Evolutionary conservation across 35 echinoderm and acorn worm species (phyloP), one percentile per base, ranked within the genome.

Genomic region (Apostichopus japonicus): DNA sequence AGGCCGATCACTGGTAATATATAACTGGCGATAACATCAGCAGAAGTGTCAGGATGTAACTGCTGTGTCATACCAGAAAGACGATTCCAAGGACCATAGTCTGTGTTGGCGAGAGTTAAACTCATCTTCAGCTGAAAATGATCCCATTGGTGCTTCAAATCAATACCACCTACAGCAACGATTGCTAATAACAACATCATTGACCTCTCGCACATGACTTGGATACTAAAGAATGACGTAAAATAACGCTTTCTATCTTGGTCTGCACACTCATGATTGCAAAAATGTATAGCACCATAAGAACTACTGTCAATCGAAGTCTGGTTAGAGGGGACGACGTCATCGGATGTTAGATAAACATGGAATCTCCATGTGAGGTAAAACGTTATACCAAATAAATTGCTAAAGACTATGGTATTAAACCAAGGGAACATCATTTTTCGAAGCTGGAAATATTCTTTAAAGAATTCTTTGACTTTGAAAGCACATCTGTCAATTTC

Each of bases 1-100:
- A 89, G 6, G 9, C 86, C 86, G 5, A 89, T 6, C 2, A 89
- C 22, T 22, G 86, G 86, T 15, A 89, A 72, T 15, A 89, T 89
- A 65, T 23, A 72, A n/a, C 6, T 51, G 4, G 6, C 63, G 8
- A 89, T 89, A 6, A 62, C 61, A 7, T 89, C 86, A 33, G 15
- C 33, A 19, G 62, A 27, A n/a, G 86, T 89, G 63, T 89, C 86
- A n/a, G 86, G 86, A 89, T 89, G 86, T 17, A 89, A 72, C 56
- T 25, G 16, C 61, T 65, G 17, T 8, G 33, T 10, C 3, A 72
- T 53, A 53, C 72, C 63, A 89, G 56, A 3, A 33, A 89, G 86
- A 51, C 27, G n/a, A n/a, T 89, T 89, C 86, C 86, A 89, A 53
- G 24, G 8, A 72, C 4, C 10, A 67, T 72, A 23, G 7, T 9